Percentiles rank a stretch among this genome's conserved stretches.
Conservation (phyloP, 53 echinoderm and acorn worm species). For the Patiria pectinifera region DNA sequence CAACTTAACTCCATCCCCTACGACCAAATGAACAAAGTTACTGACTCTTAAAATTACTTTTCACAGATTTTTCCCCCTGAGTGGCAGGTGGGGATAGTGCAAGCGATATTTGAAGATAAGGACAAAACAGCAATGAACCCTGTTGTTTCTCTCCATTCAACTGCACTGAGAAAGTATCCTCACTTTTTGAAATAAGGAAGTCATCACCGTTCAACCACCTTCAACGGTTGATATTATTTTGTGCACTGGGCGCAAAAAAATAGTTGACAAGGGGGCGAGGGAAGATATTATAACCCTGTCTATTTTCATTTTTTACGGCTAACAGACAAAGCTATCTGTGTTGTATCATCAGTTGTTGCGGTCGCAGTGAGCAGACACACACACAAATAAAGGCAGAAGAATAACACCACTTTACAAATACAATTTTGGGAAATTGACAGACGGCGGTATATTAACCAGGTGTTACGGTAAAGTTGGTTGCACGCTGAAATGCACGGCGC, state of each 20-base stretch:
- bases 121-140: not conserved
- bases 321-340: slow-evolving; percentile 1
- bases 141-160: slow-evolving; percentile 47
- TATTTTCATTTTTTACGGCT: slow-evolving; percentile 57
- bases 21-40: slow-evolving; percentile 10
- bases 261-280: not conserved
- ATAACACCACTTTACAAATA: not conserved
- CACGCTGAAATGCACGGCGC: not conserved
- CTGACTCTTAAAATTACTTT: no score
- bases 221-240: slow-evolving; percentile 27
- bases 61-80: not conserved
- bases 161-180: slow-evolving; percentile 5
- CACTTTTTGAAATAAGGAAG: not conserved
- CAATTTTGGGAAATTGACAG: slow-evolving; percentile 5
- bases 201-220: not conserved
- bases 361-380: not conserved
- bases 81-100: slow-evolving; percentile 10
- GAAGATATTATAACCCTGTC: slow-evolving; percentile 40
- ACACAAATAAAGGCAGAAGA: not conserved
- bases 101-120: not conserved
- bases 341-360: not conserved
- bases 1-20: not conserved
- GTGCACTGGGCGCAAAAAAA: slow-evolving; percentile 38
- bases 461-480: not conserved
- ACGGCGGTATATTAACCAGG: not conserved